Base-by-base conservation (phyloP, 2,888 invertebrate genomes). In the Argyra leucocephala region DNA sequence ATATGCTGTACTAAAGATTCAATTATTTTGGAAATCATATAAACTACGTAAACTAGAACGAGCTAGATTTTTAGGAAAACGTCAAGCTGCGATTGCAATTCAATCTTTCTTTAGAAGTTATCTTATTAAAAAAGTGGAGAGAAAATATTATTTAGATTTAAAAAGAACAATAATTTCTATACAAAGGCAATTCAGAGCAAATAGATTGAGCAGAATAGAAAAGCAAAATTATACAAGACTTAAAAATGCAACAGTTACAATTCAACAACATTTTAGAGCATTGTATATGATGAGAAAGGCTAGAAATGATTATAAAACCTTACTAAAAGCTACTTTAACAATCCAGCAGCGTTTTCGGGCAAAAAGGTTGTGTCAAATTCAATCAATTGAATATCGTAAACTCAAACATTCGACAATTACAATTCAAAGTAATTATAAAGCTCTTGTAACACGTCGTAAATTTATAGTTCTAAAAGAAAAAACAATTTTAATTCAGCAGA, bases 241-340 rank as follows among this genome's bases (percentile, higher is more conserved):
- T 1, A 76, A 74, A 23, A 65, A 69, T 1, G 74, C 77, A 3
- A 69, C 71, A 15, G 23, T 81, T 2, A 66, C 68, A 0, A 66
- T 84, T 21, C 85, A 85, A 73, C 72, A 69, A 1, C 77, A 75
- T 66, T 82, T 77, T 69, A 78, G 78, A 72, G 81, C 83, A 70
- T 63, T 22, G 24, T 63, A 63, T 59, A 18, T 71, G 5, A 78
- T 76, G 76, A 72, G 71, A 64, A 63, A 21, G 5, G 68, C 75
- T 6, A 71, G 74, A 59, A 61, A 66, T 0, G 62, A 68, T 2
- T 76, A 73, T 64, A 61, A 68, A 15, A 64, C 67, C 9, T 67
- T 73, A 1, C 76, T 72, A 66, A 24, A 68, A 6, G 12, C 68
- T 81, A n/a, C 83, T 83, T 72, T 70, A 66, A 7, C 75, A 74